Conservation (phyloP, 1,140 invertebrate genomes). For the Drosophila sechellia region DNA sequence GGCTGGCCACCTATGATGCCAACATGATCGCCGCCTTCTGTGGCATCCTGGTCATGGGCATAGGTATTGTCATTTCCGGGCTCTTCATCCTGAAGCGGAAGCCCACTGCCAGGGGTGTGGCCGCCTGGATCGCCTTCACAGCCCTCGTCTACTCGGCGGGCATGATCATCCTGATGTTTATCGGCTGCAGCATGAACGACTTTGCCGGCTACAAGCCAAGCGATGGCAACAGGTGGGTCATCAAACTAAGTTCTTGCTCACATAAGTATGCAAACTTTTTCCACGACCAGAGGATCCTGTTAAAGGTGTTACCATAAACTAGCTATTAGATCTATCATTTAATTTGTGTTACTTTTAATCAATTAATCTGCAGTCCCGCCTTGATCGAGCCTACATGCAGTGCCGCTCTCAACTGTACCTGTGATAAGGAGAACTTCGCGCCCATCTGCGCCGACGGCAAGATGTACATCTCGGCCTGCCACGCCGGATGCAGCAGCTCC, state of each 20-base stretch:
- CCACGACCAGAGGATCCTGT: too few species aligned
- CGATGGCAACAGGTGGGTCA: conserved; percentile 54
- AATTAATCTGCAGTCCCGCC: conserved; percentile 47
- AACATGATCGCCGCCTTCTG: conserved; percentile 96
- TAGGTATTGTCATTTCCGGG: conserved; percentile 94
- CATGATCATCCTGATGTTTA: conserved; percentile 94
- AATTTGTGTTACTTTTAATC: too few species aligned
- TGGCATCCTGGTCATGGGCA: conserved; percentile 96
- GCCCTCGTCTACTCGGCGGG: conserved; percentile 94
- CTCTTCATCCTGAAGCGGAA: conserved; percentile 93
- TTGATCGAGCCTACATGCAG: conserved; percentile 87
- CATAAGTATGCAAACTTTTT: too few species aligned
- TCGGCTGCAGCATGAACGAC: conserved; percentile 94
- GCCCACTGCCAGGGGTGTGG: conserved; percentile 93
- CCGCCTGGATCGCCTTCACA: conserved; percentile 95
- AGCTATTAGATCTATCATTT: too few species aligned
- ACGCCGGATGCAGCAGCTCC: conserved; percentile 92
- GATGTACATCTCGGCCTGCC: conserved; percentile 95
- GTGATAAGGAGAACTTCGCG: conserved; percentile 90
- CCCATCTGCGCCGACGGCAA: conserved; percentile 92
- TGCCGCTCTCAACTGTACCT: conserved; percentile 87
- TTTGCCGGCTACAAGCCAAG: conserved; percentile 88
- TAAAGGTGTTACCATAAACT: too few species aligned
- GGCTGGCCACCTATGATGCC: conserved; percentile 93
- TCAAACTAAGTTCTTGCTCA: too few species aligned